Conservation (phyloP, 53 echinoderm and acorn worm genomes). For the Luidia sarsii region DNA sequence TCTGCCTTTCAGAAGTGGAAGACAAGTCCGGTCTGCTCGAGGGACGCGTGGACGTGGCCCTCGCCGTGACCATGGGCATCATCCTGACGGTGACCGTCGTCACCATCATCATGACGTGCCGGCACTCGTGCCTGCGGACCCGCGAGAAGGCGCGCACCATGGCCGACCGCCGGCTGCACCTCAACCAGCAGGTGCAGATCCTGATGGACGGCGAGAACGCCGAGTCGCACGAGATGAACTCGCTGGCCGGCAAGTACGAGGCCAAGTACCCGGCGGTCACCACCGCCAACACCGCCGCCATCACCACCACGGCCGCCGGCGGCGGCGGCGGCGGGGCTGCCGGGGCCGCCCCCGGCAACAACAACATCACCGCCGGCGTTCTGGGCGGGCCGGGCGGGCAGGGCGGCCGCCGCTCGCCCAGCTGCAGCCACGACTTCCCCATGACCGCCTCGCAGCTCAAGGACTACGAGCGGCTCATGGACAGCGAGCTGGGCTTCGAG, state of each 20-base stretch:
- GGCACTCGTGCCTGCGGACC: conserved; percentile 89
- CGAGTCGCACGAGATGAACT: conserved; percentile 51
- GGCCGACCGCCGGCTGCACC: conserved; percentile 60
- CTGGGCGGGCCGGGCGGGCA: no score
- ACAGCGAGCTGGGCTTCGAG: conserved; percentile 47
- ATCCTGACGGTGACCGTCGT: conserved; percentile 72
- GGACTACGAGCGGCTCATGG: conserved; percentile 61
- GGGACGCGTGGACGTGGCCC: conserved; percentile 70
- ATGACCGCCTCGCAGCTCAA: conserved; percentile 38
- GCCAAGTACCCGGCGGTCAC: conserved; percentile 5
- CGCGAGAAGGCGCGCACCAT: conserved; percentile 76
- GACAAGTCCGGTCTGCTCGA: conserved; percentile 33
- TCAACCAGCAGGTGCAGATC: conserved; percentile 77
- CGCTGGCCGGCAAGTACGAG: conserved; percentile 9
- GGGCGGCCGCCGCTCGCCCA: conserved; percentile 6
- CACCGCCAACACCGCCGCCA: no score
- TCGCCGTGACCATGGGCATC: conserved; percentile 77
- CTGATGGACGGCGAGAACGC: conserved; percentile 81
- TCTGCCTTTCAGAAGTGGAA: conserved; percentile 48
- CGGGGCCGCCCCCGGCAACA: background rate
- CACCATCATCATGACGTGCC: conserved; percentile 78
- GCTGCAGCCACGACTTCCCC: conserved; percentile 17
- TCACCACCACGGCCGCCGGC: no score
- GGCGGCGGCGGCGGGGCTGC: background rate
- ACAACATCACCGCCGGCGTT: no score